A percentile compares a stretch with the other conserved stretches of the same genome.
phyloP scores from a whole-genome alignment of 2,888 invertebrate genomes.

The Lumbricus terrestris region DNA sequence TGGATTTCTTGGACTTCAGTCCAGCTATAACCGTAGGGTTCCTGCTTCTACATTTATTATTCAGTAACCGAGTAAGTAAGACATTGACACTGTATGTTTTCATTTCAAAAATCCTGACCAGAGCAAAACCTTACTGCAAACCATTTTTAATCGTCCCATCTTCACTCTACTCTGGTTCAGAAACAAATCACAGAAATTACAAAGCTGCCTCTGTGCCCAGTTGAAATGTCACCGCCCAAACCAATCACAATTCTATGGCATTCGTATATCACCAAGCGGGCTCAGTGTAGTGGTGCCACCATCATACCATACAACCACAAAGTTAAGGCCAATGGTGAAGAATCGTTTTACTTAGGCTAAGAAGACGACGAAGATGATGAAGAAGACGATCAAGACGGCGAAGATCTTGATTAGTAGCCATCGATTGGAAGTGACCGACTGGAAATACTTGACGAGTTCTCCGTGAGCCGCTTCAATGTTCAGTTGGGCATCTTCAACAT shows the following conservation, averaged over 20 bases:
- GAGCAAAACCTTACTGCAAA: background rate
- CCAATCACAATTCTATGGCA: background rate
- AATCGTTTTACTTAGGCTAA: conserved; percentile 68
- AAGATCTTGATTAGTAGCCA: conserved; percentile 99
- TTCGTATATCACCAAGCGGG: background rate
- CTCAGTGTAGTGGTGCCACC: background rate
- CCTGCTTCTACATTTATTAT: background rate
- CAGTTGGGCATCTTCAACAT: conserved; percentile 89
- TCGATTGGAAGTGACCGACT: conserved; percentile 91
- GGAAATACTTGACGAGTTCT: conserved; percentile 96
- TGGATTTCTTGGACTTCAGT: background rate
- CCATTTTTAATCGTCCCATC: too few relatives aligned
- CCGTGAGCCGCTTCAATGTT: conserved; percentile 97
- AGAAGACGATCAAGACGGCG: conserved; percentile 95
- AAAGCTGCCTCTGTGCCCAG: background rate
- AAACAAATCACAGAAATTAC: background rate
- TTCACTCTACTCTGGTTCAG: background rate
- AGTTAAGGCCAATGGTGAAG: background rate
- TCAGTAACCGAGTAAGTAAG: background rate
- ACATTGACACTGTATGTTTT: background rate
- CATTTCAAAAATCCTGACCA: background rate
- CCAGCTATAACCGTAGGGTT: background rate
- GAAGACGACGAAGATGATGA: conserved; percentile 97
- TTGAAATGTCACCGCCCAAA: background rate
- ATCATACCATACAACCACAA: background rate